Percentiles rank a stretch among this genome's conserved stretches.
These are phyloP conservation scores for Bradypodion pumilum DNA, from an alignment of 2,797 vertebrate species.

Conservation along the genomic window DNA sequence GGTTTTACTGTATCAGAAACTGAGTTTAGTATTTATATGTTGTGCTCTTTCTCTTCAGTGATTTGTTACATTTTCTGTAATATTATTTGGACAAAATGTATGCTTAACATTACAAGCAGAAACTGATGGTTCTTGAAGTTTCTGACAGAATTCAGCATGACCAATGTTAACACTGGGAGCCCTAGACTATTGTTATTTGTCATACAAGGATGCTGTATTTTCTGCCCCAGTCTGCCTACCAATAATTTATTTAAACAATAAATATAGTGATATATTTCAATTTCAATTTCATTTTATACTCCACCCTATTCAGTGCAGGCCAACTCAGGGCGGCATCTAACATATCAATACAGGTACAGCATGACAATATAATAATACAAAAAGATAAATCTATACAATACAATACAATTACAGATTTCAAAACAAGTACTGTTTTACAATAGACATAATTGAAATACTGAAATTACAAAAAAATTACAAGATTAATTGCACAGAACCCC, in stretches of 20 bases:
- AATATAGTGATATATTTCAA: no score
- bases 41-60: background rate
- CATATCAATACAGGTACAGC: no score
- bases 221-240: background rate
- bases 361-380: no score
- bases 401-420: no score
- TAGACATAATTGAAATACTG: no score
- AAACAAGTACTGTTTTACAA: no score
- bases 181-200: constrained; percentile 5
- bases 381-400: no score
- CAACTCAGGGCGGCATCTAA: no score
- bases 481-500: no score
- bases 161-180: background rate
- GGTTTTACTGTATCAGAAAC: constrained; percentile 48
- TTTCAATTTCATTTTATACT: no score
- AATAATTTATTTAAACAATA: background rate
- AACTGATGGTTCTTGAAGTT: constrained; percentile 18
- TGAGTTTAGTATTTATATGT: background rate
- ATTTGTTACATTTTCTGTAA: constrained; percentile 10
- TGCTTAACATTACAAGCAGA: background rate
- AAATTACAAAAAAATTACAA: no score
- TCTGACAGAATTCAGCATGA: constrained; percentile 1
- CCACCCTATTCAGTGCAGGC: no score
- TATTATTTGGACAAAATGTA: background rate
- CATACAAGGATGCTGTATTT: background rate